Conservation (phyloP, 2,113 vertebrate species). For the Thermophis baileyi region DNA sequence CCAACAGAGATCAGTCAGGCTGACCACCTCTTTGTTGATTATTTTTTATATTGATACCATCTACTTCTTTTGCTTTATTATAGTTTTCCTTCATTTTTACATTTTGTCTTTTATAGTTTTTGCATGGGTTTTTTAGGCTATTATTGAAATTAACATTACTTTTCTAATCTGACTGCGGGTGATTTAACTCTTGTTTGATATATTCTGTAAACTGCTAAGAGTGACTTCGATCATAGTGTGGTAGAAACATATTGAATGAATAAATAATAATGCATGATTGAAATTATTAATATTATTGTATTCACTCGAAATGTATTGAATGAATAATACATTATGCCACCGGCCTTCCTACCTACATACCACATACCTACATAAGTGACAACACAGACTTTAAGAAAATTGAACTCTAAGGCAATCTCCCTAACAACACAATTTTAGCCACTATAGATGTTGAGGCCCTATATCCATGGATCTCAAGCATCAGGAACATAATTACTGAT, state of each 20-base stretch:
- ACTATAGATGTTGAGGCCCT: neutral
- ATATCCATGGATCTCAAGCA: neutral
- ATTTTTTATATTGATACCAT: neutral
- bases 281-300: neutral
- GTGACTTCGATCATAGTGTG: neutral
- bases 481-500: neutral
- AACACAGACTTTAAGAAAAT: neutral
- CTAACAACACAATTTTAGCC: neutral
- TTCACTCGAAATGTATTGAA: neutral
- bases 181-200: neutral
- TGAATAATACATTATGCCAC: neutral
- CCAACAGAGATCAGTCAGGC: neutral
- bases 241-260: neutral
- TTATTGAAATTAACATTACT: neutral
- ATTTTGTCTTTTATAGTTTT: neutral
- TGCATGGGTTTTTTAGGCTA: neutral
- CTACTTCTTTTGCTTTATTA: neutral
- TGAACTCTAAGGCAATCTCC: neutral
- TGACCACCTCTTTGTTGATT: neutral
- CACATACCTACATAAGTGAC: neutral
- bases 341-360: neutral
- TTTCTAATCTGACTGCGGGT: neutral
- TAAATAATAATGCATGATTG: neutral
- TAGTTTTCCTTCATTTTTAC: neutral
- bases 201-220: neutral